These are phyloP conservation scores for Chrysopilus asiliformis DNA, from an alignment of 2,888 invertebrate species.

Conservation along the genomic window DNA sequence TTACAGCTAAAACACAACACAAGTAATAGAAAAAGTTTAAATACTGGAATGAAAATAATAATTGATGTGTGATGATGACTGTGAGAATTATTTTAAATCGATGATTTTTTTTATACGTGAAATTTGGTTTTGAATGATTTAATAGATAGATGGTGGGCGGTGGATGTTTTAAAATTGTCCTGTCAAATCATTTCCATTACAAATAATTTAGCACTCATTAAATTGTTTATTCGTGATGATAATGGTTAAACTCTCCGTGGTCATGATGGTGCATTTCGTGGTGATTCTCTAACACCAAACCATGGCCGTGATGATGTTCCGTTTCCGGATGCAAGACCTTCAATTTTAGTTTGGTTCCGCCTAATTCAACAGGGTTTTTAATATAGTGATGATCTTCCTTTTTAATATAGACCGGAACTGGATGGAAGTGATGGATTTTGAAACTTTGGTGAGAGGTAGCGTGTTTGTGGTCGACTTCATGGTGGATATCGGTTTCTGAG, in stretches of 20 bases:
- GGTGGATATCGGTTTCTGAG: conserved; percentile 42
- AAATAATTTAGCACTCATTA: too few relatives aligned
- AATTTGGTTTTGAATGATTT: too few relatives aligned
- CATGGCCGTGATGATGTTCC: conserved; percentile 44
- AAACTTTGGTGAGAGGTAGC: conserved; percentile 57
- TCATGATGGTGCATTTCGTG: conserved; percentile 24
- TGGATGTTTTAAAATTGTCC: too few relatives aligned
- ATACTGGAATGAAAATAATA: too few relatives aligned
- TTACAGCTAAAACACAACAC: too few relatives aligned
- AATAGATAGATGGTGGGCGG: too few relatives aligned
- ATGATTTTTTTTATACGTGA: too few relatives aligned
- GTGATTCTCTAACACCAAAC: conserved; percentile 46
- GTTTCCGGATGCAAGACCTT: conserved; percentile 48
- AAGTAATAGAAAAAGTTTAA: too few relatives aligned
- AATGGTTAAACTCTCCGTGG: conserved; percentile 4
- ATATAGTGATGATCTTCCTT: conserved; percentile 51
- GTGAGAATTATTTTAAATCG: too few relatives aligned
- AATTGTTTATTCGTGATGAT: conserved; percentile 4
- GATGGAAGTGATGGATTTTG: conserved; percentile 55
- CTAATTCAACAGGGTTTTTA: conserved; percentile 50
- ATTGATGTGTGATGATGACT: too few relatives aligned
- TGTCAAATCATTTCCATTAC: too few relatives aligned
- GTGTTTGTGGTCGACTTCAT: conserved; percentile 48
- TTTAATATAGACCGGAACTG: conserved; percentile 55
- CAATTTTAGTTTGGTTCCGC: conserved; percentile 45